Evolutionary conservation across 2,113 vertebrate genomes (phyloP).

Genomic region (Lutjanus erythropterus): DNA sequence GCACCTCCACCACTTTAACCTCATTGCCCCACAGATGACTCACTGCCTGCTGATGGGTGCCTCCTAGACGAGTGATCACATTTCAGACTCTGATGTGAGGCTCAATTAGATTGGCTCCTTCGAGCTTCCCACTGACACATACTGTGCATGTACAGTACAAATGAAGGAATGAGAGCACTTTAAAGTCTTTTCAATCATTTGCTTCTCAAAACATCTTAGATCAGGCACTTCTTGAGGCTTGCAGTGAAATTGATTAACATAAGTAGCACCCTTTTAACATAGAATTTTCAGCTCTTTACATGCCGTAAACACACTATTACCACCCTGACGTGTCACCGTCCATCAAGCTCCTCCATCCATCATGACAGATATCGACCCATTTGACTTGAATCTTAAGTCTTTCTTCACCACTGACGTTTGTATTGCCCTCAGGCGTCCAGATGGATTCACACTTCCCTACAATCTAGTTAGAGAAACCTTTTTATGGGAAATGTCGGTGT

Average conservation of each 20-base stretch:
- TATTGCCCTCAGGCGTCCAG: conserved; percentile 64
- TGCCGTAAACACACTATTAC: not conserved
- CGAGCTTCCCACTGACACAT: conserved; percentile 27
- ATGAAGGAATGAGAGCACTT: not conserved
- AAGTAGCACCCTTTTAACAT: not conserved
- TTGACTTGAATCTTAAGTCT: conserved; percentile 30
- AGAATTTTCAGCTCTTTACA: not conserved
- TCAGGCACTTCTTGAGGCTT: not conserved
- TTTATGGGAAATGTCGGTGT: conserved; percentile 77
- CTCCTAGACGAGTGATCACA: conserved; percentile 56
- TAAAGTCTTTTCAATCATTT: conserved; percentile 3
- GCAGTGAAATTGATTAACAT: not conserved
- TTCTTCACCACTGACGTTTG: conserved; percentile 59
- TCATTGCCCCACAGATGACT: conserved; percentile 49
- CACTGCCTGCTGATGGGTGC: conserved; percentile 48
- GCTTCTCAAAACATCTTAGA: not conserved
- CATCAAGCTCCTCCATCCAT: not conserved
- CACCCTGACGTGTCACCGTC: conserved; percentile 5
- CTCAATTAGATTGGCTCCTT: conserved; percentile 56
- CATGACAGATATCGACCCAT: conserved; percentile 53
- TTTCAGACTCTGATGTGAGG: conserved; percentile 54
- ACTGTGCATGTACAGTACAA: not conserved
- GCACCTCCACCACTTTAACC: conserved; percentile 43
- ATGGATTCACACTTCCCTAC: conserved; percentile 72
- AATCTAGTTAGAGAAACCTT: conserved; percentile 83